Evolutionary conservation across 2,888 invertebrate species (phyloP).

Genomic region (Morinoia aosen): DNA sequence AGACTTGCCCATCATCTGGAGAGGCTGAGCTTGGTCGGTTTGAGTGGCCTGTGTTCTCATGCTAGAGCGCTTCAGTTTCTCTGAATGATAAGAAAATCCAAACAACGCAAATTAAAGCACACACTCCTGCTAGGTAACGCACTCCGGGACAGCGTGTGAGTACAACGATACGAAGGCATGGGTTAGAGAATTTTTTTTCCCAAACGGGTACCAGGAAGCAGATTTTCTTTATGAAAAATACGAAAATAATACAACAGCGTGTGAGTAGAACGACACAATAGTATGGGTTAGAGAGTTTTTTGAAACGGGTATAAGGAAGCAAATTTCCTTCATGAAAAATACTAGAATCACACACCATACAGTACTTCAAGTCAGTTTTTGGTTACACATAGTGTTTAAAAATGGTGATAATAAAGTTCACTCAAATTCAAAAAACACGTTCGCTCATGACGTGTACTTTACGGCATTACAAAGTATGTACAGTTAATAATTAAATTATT

Average conservation of each 20-base stretch:
- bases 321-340: neutral
- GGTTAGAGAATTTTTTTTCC: neutral
- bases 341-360: neutral
- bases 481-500: neutral
- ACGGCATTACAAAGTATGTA: neutral
- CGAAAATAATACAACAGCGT: neutral
- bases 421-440: neutral
- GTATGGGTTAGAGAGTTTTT: neutral
- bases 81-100: constrained; percentile 73
- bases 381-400: neutral
- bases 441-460: neutral
- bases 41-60: constrained; percentile 96
- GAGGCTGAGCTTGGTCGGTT: constrained; percentile 76
- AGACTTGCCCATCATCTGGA: constrained; percentile 62
- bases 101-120: constrained; percentile 18
- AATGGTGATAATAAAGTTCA: neutral
- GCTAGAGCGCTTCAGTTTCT: constrained; percentile 85
- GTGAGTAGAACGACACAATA: neutral
- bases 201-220: neutral
- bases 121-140: neutral
- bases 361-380: neutral
- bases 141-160: neutral
- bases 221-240: neutral
- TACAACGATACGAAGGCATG: neutral
- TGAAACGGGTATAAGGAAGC: neutral